Conservation (phyloP, 2,888 invertebrate species). For the Eledona agricola region DNA sequence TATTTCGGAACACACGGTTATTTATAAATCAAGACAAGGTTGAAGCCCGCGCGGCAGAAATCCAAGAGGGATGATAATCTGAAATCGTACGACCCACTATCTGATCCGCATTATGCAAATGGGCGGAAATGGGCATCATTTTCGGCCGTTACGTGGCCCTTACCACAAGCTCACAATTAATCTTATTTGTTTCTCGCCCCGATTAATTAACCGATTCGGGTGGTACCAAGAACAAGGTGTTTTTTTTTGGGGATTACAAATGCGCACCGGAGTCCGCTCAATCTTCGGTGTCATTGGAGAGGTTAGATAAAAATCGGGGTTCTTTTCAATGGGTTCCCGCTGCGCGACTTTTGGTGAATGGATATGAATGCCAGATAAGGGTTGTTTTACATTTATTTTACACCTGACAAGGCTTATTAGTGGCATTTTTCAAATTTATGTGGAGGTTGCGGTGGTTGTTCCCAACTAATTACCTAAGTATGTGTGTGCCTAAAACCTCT, state of each 20-base stretch:
- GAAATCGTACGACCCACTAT: constrained; percentile 12
- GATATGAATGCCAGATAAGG: constrained; percentile 48
- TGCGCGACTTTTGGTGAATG: constrained; percentile 43
- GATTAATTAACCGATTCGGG: constrained; percentile 20
- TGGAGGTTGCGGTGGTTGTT: too few species aligned
- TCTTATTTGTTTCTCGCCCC: constrained; percentile 5
- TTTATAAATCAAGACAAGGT: constrained; percentile 22
- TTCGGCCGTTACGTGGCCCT: constrained; percentile 15
- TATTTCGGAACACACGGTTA: constrained; percentile 48
- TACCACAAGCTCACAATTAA: constrained; percentile 12
- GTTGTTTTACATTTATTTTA: constrained; percentile 49
- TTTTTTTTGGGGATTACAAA: constrained; percentile 33
- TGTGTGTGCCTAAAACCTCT: constrained; percentile 8
- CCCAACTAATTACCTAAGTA: too few species aligned
- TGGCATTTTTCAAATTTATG: constrained; percentile 43
- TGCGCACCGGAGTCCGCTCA: constrained; percentile 37
- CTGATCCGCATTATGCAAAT: constrained; percentile 27
- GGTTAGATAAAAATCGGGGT: constrained; percentile 48
- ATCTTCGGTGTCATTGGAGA: constrained; percentile 44
- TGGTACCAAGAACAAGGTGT: constrained; percentile 21
- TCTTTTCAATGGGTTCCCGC: constrained; percentile 50
- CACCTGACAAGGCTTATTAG: constrained; percentile 49
- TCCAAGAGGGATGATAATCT: constrained; percentile 13
- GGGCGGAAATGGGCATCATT: constrained; percentile 20
- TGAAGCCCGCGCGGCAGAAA: constrained; percentile 8